phyloP scores from a whole-genome alignment of 2,113 vertebrate species.

The Centropus bengalensis region DNA sequence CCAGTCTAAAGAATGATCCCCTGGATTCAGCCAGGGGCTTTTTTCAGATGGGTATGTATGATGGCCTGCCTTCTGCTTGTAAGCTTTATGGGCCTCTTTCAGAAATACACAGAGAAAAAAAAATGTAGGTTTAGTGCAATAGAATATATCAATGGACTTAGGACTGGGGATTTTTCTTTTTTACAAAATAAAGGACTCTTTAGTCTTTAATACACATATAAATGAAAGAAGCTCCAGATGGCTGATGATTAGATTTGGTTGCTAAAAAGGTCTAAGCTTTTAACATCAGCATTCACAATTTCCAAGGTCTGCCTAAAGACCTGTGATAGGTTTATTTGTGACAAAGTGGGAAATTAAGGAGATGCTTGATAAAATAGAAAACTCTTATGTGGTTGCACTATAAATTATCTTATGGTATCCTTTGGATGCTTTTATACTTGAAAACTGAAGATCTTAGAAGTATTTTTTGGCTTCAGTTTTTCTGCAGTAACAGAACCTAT shows the following conservation, averaged over 20 bases:
- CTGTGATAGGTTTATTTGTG: neutral
- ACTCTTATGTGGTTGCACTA: neutral
- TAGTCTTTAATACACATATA: neutral
- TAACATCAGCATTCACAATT: slow-evolving; percentile 13
- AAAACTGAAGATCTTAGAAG: neutral
- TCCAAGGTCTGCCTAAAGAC: neutral
- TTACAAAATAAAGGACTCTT: neutral
- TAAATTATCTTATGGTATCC: neutral
- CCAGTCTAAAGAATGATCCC: neutral
- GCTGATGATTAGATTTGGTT: slow-evolving; percentile 44
- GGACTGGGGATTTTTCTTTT: neutral
- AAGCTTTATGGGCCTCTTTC: neutral
- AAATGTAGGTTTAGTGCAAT: neutral
- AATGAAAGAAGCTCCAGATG: slow-evolving; percentile 35
- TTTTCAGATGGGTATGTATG: neutral
- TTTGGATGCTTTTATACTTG: neutral
- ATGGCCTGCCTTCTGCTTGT: neutral
- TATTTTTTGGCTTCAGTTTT: neutral
- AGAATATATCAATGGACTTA: neutral
- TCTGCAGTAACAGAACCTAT: neutral
- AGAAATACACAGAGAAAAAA: neutral
- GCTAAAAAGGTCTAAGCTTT: neutral
- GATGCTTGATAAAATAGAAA: neutral
- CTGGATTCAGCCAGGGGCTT: neutral
- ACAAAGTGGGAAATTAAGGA: neutral